Evolutionary conservation across 2,888 invertebrate genomes (phyloP), one percentile per base, ranked within the genome.

Genomic region (Cybosia mesomella): DNA sequence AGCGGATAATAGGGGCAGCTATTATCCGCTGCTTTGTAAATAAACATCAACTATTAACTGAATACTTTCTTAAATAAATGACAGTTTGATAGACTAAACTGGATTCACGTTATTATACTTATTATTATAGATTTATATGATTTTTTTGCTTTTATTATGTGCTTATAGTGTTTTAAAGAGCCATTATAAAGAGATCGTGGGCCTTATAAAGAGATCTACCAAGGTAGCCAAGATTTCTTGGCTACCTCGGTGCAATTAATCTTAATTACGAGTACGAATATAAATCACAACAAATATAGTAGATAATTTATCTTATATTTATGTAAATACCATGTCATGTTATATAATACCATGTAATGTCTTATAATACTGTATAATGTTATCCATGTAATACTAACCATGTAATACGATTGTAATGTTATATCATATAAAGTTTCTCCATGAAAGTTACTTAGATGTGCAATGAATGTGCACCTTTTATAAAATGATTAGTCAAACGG

Each of bases 41-140:
- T 88, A 90, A 87, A 87, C 86, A 83, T 80, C 80, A 83, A 84
- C 84, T 85, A 85, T 84, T 85, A 83, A 84, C 84, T 81, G 10
- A 53, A 70, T 71, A 70, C 71, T 69, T 72, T 66, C 58, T 72
- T 70, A 63, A 68, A 77, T 77, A 73, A 79, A 85, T 76, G 73
- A 79, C 81, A 79, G 74, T 70, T 83, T 83, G 75, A 86, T 84
- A 76, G 64, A 85, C 83, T 82, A 60, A 58, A 39, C 58, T 67
- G 34, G 58, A 70, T 65, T 54, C 70, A 72, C 54, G 67, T 68
- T 49, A 64, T 67, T 54, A 62, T 65, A 28, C 5, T 69, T 49
- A 64, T 67, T 54, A 62, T 63, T 24, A 64, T 66, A 21, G 39
- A 59, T 57, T 62, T 72, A 73, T 77, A 72, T 74, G 63, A 74